Base-by-base conservation (phyloP, 2,888 invertebrate species). In the Ommatoiulus sabulosus region DNA sequence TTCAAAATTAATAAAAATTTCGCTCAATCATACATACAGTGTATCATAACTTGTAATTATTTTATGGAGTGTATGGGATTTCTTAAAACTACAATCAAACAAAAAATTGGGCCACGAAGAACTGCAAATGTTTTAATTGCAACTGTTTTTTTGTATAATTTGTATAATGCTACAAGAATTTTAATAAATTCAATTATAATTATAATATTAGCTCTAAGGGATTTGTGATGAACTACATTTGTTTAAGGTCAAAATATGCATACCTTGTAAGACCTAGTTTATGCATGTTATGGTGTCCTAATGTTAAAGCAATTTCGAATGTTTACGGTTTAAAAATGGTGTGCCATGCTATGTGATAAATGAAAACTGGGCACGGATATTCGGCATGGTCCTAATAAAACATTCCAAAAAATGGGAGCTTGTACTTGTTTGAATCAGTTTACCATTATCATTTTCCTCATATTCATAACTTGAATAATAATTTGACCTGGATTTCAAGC, bases 401-500 rank as follows among this genome's bases (percentile, higher is more conserved):
- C 5, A 4, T 57, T 57, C 57, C 57, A 57, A 57, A 57, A 57
- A 35, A 57, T 57, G 17, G n/a, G 57, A 57, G 57, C 57, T 57
- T 57, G 57, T 57, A n/a, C 57, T 57, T 57, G n/a, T 57, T 57
- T 57, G 57, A 57, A 57, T 17, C n/a, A 57, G 57, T n/a, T 46
- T 57, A n/a, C 57, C 57, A 57, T 57, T 57, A n/a, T 57, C n/a
- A 57, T 57, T 57, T n/a, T 57, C n/a, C 57, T 57, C 5, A 57
- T 57, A n/a, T 57, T 57, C n/a, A n/a, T 3, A n/a, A 12, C 57
- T 57, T 15, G 15, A 52, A 52, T 52, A 52, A 52, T 17, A 17
- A 52, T 52, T 52, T 57, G 57, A 57, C 57, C 57, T 57, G 57
- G n/a, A 57, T 57, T 57, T 57, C 57, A 57, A 57, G 57, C 57